Percentiles rank a stretch among this genome's conserved stretches.
Conservation (phyloP, 1,140 invertebrate genomes). For the Rhopalosiphum maidis region DNA sequence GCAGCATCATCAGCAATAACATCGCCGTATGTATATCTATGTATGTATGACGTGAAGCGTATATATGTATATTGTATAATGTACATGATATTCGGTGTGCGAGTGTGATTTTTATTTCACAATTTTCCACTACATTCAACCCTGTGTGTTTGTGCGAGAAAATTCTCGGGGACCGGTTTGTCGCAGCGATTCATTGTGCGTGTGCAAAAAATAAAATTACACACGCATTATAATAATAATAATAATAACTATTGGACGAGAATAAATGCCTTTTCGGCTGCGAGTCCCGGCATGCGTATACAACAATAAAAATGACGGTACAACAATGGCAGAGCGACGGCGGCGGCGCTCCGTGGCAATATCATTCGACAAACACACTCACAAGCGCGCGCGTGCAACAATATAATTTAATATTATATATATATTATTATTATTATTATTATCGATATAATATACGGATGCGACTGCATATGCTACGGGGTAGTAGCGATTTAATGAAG, state of each 20-base stretch:
- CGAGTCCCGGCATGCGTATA: background rate
- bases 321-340: background rate
- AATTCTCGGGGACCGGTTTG: slow-evolving; percentile 27
- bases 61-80: background rate
- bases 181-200: background rate
- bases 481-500: slow-evolving; percentile 35
- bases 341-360: slow-evolving; percentile 30
- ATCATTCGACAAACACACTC: background rate
- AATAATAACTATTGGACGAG: slow-evolving; percentile 9
- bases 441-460: background rate
- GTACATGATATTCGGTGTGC: background rate
- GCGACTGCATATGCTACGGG: background rate
- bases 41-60: background rate
- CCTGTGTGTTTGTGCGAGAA: background rate
- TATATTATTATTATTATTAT: too few relatives aligned
- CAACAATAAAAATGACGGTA: background rate
- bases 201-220: slow-evolving; percentile 31
- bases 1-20: background rate
- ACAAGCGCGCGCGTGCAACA: background rate
- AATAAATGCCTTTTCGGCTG: slow-evolving; percentile 18
- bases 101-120: slow-evolving; percentile 23
- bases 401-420: background rate
- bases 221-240: background rate
- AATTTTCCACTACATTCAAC: slow-evolving; percentile 40
- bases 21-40: background rate